Conservation (phyloP, 2,113 vertebrate species). For the Cyprinodon variegatus region DNA sequence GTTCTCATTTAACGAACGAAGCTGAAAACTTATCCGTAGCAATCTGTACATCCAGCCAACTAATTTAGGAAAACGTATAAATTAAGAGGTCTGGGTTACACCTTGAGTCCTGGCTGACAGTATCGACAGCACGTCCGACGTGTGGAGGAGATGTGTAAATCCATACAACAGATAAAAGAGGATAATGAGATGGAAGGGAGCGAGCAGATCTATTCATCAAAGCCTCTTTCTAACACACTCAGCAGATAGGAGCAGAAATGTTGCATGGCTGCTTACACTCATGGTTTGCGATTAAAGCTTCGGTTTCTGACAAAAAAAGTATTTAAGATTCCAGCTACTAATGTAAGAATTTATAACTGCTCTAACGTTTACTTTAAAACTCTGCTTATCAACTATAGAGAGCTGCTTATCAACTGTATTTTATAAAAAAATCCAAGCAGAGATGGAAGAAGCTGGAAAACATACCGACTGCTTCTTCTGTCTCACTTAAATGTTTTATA, state of each 20-base stretch:
- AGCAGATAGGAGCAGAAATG: conserved; percentile 59
- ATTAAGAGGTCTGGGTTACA: conserved; percentile 27
- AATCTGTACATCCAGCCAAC: not conserved
- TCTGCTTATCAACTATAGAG: not conserved
- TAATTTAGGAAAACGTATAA: conserved; percentile 24
- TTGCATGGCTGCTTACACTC: conserved; percentile 59
- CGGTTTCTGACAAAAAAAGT: conserved; percentile 44
- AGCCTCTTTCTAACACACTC: conserved; percentile 76
- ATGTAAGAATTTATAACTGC: not conserved
- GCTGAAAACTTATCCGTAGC: not conserved
- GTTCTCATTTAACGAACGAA: conserved; percentile 33
- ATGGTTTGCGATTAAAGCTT: conserved; percentile 70
- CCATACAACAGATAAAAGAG: conserved; percentile 72
- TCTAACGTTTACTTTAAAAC: not conserved
- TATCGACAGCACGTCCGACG: conserved; percentile 55
- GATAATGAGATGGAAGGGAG: conserved; percentile 76
- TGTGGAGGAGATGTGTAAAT: conserved; percentile 71
- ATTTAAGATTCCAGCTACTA: conserved; percentile 17
- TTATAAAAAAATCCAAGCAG: no score
- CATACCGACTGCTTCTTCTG: no score
- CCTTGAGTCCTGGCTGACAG: conserved; percentile 42
- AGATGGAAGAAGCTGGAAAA: no score
- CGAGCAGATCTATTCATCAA: conserved; percentile 75
- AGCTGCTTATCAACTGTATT: no score
- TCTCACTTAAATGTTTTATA: no score